Base-by-base conservation (phyloP, 2,888 invertebrate genomes). In the Halictus ligatus region DNA sequence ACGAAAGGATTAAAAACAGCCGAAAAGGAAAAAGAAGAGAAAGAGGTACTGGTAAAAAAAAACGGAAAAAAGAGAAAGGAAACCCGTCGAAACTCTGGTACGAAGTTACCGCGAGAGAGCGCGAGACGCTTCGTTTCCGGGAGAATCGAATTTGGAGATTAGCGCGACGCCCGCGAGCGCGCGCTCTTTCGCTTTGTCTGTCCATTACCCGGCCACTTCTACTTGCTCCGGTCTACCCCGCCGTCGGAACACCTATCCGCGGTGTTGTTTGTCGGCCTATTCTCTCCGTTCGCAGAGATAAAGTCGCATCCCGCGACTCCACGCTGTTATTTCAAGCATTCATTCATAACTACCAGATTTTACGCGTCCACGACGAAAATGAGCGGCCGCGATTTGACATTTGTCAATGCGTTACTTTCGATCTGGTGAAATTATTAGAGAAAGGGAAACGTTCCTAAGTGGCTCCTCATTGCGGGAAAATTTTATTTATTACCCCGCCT, bases 121-220 rank as follows among this genome's bases (percentile, higher is more conserved):
- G 35, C 67, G 67, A 29, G 67, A 67, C 29, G 35, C 35, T 67
- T 67, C 50, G 69, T 50, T 67, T 48, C 46, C 46, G 46, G n/a
- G 18, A 73, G 48, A 48, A 48, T 48, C 48, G 29, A 73, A 43
- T 46, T 73, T 48, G 18, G 54, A 40, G 35, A 67, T 67, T 67
- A 67, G 35, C 67, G 67, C 67, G 67, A 60, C 60, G 25, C 25
- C 35, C 35, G 35, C 54, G 60, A 5, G 13, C 60, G 25, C 25
- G 60, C 7, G 67, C 67, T 69, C 40, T 40, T 43, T 69, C 40
- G 69, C 69, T 40, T 40, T 69, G 69, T 69, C 69, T 40, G 69
- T 40, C 69, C 40, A 40, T 69, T 69, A 69, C 69, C 64, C 21
- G 40, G 69, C 35, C n/a, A 69, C 69, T 69, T 69, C 69, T 69